These are phyloP conservation scores for Sternotherus odoratus DNA, from an alignment of 2,797 vertebrate species.

Conservation along the genomic window DNA sequence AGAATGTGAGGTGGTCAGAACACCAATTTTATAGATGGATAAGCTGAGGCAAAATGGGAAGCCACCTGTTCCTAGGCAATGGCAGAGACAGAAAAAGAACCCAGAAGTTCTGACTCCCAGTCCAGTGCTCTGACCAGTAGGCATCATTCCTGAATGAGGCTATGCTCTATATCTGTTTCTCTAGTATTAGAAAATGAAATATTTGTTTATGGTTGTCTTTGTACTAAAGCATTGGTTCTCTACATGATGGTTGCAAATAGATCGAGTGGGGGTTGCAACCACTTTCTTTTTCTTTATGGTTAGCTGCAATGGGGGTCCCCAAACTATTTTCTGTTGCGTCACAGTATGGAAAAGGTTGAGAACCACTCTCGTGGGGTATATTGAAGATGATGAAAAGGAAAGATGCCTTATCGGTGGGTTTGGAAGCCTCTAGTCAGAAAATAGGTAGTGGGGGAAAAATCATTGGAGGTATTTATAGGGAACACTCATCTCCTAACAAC, in stretches of 20 bases:
- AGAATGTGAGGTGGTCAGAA: background rate
- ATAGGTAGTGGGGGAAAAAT: background rate
- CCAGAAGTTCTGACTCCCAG: background rate
- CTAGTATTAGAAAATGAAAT: background rate
- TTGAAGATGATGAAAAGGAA: background rate
- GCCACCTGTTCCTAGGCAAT: background rate
- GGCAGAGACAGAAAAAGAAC: background rate
- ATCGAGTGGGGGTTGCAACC: background rate
- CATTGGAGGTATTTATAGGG: background rate
- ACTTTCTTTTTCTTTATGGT: background rate
- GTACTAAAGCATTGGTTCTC: background rate
- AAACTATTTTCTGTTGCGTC: background rate
- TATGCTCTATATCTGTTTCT: background rate
- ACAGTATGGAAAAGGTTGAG: background rate
- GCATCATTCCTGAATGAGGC: background rate
- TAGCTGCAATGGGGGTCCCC: background rate
- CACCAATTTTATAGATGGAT: background rate
- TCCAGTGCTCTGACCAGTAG: background rate
- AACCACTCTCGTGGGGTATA: background rate
- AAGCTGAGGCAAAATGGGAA: background rate
- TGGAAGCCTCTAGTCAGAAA: background rate
- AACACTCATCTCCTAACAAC: background rate
- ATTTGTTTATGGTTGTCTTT: background rate
- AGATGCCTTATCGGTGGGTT: background rate
- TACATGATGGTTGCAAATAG: background rate